Conservation (phyloP, 92 coral and sea anemone genomes). For the Porites divaricata region DNA sequence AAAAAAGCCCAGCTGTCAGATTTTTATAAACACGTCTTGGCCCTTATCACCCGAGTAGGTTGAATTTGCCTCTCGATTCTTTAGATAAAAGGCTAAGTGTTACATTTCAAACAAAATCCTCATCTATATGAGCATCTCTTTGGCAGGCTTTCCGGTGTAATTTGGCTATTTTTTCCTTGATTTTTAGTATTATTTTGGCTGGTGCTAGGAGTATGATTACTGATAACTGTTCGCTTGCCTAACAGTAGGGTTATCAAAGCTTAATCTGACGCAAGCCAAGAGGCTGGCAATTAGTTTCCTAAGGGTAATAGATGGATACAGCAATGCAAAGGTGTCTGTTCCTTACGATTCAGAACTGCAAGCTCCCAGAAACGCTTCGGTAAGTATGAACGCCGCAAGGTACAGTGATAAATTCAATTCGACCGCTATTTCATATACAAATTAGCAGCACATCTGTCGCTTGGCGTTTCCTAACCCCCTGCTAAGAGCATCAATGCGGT, state of each 20-base stretch:
- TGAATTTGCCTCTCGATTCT: neutral
- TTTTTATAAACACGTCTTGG: constrained; percentile 22
- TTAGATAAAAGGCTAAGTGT: neutral
- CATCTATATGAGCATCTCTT: neutral
- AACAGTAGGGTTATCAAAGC: neutral
- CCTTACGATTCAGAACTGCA: neutral
- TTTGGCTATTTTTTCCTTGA: neutral
- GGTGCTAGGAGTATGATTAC: neutral
- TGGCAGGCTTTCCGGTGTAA: too few relatives aligned
- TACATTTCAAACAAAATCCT: neutral
- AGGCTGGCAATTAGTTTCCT: constrained; percentile 11
- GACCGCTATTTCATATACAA: constrained; percentile 50
- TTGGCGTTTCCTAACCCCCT: constrained; percentile 78
- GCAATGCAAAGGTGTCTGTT: neutral
- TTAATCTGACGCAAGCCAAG: constrained; percentile 8
- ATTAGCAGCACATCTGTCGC: constrained; percentile 83
- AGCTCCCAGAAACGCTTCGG: neutral
- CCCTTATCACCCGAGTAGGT: neutral
- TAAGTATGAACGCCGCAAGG: constrained; percentile 33
- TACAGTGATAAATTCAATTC: constrained; percentile 26
- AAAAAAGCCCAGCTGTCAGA: constrained; percentile 32
- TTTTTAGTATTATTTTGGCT: neutral
- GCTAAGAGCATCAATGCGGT: constrained; percentile 82
- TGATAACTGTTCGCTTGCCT: constrained; percentile 30
- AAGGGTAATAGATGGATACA: neutral